A percentile compares a stretch with the other conserved stretches of the same genome.
phyloP scores from a whole-genome alignment of 2,888 invertebrate species.

The Tortrix viridana region DNA sequence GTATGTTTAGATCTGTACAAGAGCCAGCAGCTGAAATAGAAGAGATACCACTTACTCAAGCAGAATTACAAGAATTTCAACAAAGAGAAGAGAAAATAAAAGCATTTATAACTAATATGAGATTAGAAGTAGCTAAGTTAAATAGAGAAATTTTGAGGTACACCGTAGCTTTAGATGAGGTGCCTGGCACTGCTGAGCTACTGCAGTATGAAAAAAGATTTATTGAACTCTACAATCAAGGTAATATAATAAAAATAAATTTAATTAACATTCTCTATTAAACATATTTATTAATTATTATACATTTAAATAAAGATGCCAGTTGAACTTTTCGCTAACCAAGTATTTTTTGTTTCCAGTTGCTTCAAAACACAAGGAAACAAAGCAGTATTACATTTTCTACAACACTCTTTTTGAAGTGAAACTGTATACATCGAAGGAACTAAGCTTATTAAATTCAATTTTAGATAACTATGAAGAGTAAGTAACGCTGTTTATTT shows the following conservation, averaged over 20 bases:
- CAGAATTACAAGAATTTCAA: conserved; percentile 69
- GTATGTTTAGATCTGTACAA: conserved; percentile 53
- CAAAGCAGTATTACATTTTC: conserved; percentile 98
- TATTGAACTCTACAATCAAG: conserved; percentile 97
- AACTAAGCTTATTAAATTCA: conserved; percentile 93
- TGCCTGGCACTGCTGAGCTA: conserved; percentile 96
- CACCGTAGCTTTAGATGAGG: conserved; percentile 94
- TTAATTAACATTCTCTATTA: too few relatives aligned
- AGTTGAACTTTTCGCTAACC: too few relatives aligned
- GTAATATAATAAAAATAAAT: conserved; percentile 73
- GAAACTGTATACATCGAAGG: conserved; percentile 96
- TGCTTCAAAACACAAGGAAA: conserved; percentile 97
- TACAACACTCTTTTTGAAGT: conserved; percentile 98
- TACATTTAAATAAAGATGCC: too few relatives aligned
- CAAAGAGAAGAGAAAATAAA: conserved; percentile 72
- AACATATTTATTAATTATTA: too few relatives aligned
- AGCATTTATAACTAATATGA: conserved; percentile 61
- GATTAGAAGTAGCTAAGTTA: conserved; percentile 89
- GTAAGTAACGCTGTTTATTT: conserved; percentile 77
- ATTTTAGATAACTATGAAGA: conserved; percentile 94
- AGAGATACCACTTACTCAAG: conserved; percentile 67
- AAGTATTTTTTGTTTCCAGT: conserved; percentile 84
- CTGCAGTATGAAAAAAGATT: conserved; percentile 98
- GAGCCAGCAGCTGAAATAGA: conserved; percentile 58
- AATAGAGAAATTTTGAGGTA: conserved; percentile 92